Conservation (phyloP, 2,888 invertebrate species). For the Drosophila mayaguana region DNA sequence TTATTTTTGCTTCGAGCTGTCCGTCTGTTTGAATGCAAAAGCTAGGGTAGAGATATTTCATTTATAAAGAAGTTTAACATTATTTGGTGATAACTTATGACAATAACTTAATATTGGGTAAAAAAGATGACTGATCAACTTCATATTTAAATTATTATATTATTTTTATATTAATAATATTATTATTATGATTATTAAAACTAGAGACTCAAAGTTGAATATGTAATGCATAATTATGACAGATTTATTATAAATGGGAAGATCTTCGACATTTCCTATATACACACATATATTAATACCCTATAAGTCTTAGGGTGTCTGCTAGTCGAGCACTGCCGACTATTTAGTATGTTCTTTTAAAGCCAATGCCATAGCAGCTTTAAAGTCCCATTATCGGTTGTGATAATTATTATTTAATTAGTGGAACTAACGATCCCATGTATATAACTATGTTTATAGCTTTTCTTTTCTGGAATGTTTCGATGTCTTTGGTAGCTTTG, state of each 20-base stretch:
- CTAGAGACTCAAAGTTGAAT: background rate
- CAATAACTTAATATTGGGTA: background rate
- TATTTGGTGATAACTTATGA: too few relatives aligned
- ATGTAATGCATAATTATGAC: too few relatives aligned
- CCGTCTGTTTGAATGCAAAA: background rate
- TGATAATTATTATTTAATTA: slow-evolving; percentile 59
- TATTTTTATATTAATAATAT: background rate
- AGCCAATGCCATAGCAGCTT: slow-evolving; percentile 21
- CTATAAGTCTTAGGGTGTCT: background rate
- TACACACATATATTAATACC: background rate
- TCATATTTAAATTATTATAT: background rate
- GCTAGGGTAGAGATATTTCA: background rate
- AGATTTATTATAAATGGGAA: background rate
- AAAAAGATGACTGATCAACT: background rate
- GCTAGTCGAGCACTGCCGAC: slow-evolving; percentile 3
- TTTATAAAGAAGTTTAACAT: too few relatives aligned
- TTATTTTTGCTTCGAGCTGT: background rate
- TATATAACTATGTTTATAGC: slow-evolving; percentile 6
- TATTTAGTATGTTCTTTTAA: slow-evolving; percentile 1
- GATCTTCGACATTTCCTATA: background rate
- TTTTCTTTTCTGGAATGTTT: background rate
- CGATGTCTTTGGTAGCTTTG: slow-evolving; percentile 13
- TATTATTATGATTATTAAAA: background rate
- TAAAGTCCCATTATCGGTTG: slow-evolving; percentile 53
- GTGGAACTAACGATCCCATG: slow-evolving; percentile 19